Evolutionary conservation across 2,888 invertebrate species (phyloP).

Genomic region (Pinctada fucata): DNA sequence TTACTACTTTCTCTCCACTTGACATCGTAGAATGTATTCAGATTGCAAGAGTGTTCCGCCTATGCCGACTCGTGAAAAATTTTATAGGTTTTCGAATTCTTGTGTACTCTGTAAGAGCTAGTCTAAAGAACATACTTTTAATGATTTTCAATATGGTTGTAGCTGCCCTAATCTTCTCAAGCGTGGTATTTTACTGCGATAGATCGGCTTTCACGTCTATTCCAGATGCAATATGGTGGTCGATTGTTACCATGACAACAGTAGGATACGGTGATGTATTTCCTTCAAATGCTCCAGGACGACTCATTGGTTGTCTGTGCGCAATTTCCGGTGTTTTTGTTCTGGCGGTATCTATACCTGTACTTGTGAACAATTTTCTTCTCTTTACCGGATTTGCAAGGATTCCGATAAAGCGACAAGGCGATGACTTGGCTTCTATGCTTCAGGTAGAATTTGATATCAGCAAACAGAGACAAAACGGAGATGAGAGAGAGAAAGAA

Average conservation of each 20-base stretch:
- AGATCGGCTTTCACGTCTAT: slow-evolving; percentile 51
- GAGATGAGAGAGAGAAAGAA: background rate
- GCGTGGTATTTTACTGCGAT: slow-evolving; percentile 56
- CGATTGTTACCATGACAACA: slow-evolving; percentile 65
- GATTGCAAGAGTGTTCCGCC: slow-evolving; percentile 55
- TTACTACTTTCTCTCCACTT: slow-evolving; percentile 37
- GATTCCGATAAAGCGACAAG: slow-evolving; percentile 29
- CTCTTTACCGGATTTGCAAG: slow-evolving; percentile 47
- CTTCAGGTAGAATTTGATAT: slow-evolving; percentile 29
- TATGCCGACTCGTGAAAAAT: slow-evolving; percentile 57
- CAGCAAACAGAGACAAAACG: background rate
- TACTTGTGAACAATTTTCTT: slow-evolving; percentile 65
- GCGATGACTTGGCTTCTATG: slow-evolving; percentile 31
- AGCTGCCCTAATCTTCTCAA: slow-evolving; percentile 58
- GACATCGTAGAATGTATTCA: slow-evolving; percentile 53
- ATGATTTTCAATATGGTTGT: slow-evolving; percentile 58
- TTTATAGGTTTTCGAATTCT: slow-evolving; percentile 60
- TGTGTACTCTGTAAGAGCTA: slow-evolving; percentile 57
- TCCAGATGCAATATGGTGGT: slow-evolving; percentile 63
- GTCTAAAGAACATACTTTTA: slow-evolving; percentile 55
- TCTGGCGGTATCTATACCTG: slow-evolving; percentile 63
- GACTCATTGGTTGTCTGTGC: slow-evolving; percentile 55
- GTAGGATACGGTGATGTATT: slow-evolving; percentile 65
- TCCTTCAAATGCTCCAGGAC: slow-evolving; percentile 49
- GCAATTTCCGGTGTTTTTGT: slow-evolving; percentile 61